Evolutionary conservation across 2,113 vertebrate genomes (phyloP), one percentile per base, ranked within the genome.

Genomic region (Scortum barcoo): DNA sequence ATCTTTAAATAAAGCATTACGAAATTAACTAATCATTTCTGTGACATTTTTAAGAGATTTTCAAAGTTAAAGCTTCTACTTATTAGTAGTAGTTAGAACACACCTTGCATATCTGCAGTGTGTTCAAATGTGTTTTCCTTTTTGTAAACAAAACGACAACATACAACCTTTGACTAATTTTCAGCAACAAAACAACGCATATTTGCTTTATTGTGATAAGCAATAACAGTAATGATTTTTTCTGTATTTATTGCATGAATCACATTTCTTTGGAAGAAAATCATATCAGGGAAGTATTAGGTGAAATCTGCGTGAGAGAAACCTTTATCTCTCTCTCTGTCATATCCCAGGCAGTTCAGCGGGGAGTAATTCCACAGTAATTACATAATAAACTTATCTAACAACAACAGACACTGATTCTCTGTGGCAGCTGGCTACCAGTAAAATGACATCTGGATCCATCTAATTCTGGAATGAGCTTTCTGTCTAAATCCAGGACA

Each of bases 331-430:
- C 22, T 19, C 44, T 20, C 4, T 63, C 46, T 70, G 46, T 76
- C 82, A 72, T 62, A 68, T 78, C 76, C 38, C 58, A 53, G 42
- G 70, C 56, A 74, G 57, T 79, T 76, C 61, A 88, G 67, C 36
- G 9, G 78, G 57, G 81, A 89, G 79, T 88, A 75, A 84, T 80
- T 89, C 70, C 63, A 80, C 62, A 76, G 54, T 88, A 92, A 93
- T 92, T 89, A 84, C 74, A 90, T 88, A 90, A 91, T 88, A 84
- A 88, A 90, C 46, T 77, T 69, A 88, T 91, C 88, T 84, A 89
- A 90, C 81, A 80, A 87, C 26, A 40, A 76, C 72, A 80, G 76
- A 86, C 81, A 82, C 51, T 66, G 68, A 81, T 75, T 89, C 78
- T 72, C 54, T 28, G 30, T 42, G 83, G 67, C 91, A 92, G 89